Evolutionary conservation across 2,888 invertebrate species (phyloP).

Genomic region (Polymixis flavicincta): DNA sequence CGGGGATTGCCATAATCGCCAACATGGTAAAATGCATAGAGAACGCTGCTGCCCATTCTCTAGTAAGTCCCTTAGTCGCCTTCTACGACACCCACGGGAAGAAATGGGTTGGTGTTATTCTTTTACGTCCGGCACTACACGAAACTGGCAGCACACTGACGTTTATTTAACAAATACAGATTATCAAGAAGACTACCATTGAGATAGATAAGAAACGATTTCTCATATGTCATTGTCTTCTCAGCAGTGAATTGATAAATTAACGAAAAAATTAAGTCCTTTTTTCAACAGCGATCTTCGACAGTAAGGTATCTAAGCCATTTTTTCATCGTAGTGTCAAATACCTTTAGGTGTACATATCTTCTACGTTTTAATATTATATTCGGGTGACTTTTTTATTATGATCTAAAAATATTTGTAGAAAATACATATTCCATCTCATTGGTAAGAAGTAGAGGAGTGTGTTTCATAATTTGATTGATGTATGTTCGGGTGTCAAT

Average conservation of each 20-base stretch:
- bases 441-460: not conserved
- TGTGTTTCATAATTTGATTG: constrained; percentile 10
- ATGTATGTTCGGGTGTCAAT: constrained; percentile 13
- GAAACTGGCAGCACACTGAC: not conserved
- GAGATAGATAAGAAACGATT: not conserved
- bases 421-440: not conserved
- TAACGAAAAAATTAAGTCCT: not conserved
- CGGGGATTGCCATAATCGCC: too few relatives aligned
- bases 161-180: not conserved
- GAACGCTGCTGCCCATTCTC: too few relatives aligned
- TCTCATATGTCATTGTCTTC: not conserved
- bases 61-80: too few relatives aligned
- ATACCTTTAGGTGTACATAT: not conserved
- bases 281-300: not conserved
- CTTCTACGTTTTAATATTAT: not conserved
- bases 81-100: too few relatives aligned
- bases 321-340: not conserved
- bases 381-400: not conserved
- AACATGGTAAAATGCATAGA: too few relatives aligned
- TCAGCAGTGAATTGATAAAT: not conserved
- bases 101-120: too few relatives aligned
- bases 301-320: not conserved
- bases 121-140: too few relatives aligned
- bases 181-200: not conserved
- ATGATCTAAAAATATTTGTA: not conserved